Evolutionary conservation across 30 jellyfish, hydroid and myxozoan genomes (phyloP).

Genomic region (Chrysaora quinquecirrha): DNA sequence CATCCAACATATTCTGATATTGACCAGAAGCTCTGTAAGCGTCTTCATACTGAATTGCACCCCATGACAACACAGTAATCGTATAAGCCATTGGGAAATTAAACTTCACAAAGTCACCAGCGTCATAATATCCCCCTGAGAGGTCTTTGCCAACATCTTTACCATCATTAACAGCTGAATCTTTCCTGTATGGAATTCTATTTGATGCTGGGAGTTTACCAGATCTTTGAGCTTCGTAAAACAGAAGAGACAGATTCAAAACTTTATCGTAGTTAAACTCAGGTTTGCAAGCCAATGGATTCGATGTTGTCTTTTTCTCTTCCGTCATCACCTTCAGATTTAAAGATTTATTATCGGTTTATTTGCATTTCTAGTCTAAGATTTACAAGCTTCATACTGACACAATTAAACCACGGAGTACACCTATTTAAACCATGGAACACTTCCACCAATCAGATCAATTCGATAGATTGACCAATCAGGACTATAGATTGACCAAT

Average conservation of each 20-base stretch:
- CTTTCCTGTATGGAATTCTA: constrained; percentile 71
- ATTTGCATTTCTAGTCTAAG: too few species aligned
- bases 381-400: too few species aligned
- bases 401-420: too few species aligned
- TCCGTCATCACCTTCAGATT: not conserved
- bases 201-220: constrained; percentile 71
- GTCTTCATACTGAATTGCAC: constrained; percentile 60
- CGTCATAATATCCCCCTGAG: constrained; percentile 86
- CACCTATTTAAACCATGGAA: too few species aligned
- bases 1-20: constrained; percentile 61
- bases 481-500: too few species aligned
- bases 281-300: constrained; percentile 24
- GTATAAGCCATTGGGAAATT: constrained; percentile 83
- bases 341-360: too few species aligned
- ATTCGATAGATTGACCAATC: too few species aligned
- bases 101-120: constrained; percentile 86
- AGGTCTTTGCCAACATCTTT: constrained; percentile 42
- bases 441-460: too few species aligned
- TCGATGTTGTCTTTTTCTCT: constrained; percentile 5
- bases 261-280: constrained; percentile 54
- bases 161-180: constrained; percentile 70
- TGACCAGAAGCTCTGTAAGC: constrained; percentile 75
- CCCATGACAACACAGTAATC: constrained; percentile 81
- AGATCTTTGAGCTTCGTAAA: constrained; percentile 89
- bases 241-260: constrained; percentile 51